phyloP scores from a whole-genome alignment of 2,888 invertebrate species.

The Watsonalla binaria region DNA sequence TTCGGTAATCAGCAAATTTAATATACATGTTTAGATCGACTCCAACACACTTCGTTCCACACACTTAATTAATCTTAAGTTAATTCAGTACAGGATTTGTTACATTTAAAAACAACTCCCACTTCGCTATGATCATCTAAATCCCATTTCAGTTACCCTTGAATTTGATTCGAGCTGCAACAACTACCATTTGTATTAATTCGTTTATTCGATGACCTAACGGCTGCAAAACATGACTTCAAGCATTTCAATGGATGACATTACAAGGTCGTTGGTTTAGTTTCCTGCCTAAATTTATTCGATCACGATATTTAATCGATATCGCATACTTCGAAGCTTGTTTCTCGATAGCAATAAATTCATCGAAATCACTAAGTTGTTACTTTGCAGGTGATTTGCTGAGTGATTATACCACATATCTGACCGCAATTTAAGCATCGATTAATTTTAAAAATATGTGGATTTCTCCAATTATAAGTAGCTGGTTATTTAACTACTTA shows the following conservation, averaged over 20 bases:
- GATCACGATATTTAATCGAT: conserved; percentile 9
- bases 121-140: neutral
- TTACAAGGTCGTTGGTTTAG: conserved; percentile 40
- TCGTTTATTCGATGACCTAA: conserved; percentile 28
- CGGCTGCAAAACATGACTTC: conserved; percentile 16
- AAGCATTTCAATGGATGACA: conserved; percentile 28
- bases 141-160: neutral
- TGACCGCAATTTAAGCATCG: no score
- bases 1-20: no score
- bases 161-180: neutral
- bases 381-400: no score
- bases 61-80: no score
- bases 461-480: neutral
- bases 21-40: no score
- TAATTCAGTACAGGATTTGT: no score
- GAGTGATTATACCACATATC: no score
- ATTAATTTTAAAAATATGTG: no score
- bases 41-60: no score
- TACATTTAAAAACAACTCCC: neutral
- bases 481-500: neutral
- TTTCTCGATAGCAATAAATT: neutral
- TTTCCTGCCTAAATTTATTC: conserved; percentile 34
- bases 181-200: neutral
- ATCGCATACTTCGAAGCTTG: conserved; percentile 6
- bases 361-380: neutral